Conservation (phyloP, 2,797 vertebrate species). For the Peromyscus melanophrys region DNA sequence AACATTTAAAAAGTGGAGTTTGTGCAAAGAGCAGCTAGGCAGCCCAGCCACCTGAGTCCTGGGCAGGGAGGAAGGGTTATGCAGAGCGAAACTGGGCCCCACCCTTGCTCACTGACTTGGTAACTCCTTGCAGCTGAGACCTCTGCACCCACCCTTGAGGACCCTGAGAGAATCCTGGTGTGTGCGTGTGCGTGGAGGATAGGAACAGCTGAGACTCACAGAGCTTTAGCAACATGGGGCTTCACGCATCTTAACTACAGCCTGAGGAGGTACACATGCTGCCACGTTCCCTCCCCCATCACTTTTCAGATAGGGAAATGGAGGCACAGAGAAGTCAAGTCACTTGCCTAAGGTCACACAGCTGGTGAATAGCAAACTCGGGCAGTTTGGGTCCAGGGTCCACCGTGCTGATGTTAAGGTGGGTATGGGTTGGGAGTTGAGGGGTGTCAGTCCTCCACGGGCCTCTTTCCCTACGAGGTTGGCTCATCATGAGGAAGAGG, state of each 20-base stretch:
- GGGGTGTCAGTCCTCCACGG: fast-evolving
- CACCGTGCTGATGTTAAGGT: fast-evolving
- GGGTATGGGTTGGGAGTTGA: fast-evolving
- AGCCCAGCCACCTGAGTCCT: not conserved
- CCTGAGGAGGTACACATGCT: fast-evolving
- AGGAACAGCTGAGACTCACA: fast-evolving
- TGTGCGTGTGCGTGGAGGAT: not conserved
- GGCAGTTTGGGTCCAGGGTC: not conserved
- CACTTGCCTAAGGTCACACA: not conserved
- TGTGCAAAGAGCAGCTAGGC: fast-evolving
- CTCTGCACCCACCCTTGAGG: not conserved
- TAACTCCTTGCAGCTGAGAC: not conserved
- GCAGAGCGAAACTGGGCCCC: not conserved
- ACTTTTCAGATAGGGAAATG: not conserved
- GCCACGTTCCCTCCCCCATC: fast-evolving
- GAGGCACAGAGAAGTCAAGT: slow-evolving; percentile 30
- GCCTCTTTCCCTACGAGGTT: fast-evolving
- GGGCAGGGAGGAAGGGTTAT: not conserved
- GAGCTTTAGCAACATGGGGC: fast-evolving
- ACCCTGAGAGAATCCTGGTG: not conserved
- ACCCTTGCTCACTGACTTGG: not conserved
- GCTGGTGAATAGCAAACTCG: not conserved
- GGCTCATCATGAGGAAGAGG: not conserved
- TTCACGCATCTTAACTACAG: not conserved
- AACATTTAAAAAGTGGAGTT: not conserved